These are phyloP conservation scores for Crenuchus spilurus DNA, from an alignment of 2,797 vertebrate genomes.

Conservation along the genomic window DNA sequence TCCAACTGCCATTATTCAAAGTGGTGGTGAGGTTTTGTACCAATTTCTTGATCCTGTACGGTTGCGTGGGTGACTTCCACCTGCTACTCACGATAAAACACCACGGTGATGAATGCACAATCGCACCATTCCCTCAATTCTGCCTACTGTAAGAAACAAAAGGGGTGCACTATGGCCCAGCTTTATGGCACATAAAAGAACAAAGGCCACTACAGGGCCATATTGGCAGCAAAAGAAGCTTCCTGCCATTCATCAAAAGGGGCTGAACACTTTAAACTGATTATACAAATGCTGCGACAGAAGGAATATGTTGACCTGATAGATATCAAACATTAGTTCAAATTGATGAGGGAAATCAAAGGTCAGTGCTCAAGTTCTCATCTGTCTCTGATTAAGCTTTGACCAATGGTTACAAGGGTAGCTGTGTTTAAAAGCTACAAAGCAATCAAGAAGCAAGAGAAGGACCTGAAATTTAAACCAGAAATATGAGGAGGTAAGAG, in stretches of 20 bases:
- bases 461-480: slow-evolving; percentile 80
- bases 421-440: slow-evolving; percentile 78
- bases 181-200: slow-evolving; percentile 55
- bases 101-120: slow-evolving; percentile 62
- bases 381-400: slow-evolving; percentile 81
- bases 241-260: slow-evolving; percentile 53
- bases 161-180: slow-evolving; percentile 52
- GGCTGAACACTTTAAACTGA: slow-evolving; percentile 58
- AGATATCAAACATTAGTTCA: slow-evolving; percentile 70
- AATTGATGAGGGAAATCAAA: slow-evolving; percentile 79
- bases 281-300: slow-evolving; percentile 60
- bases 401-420: slow-evolving; percentile 68
- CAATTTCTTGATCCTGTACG: slow-evolving; percentile 66
- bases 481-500: slow-evolving; percentile 54
- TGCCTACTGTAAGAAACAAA: slow-evolving; percentile 47
- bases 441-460: slow-evolving; percentile 74
- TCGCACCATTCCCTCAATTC: slow-evolving; percentile 48
- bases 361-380: slow-evolving; percentile 76
- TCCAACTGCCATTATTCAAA: slow-evolving; percentile 61
- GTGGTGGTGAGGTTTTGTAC: slow-evolving; percentile 48
- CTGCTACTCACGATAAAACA: slow-evolving; percentile 64
- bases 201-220: slow-evolving; percentile 44
- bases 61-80: slow-evolving; percentile 56
- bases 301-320: slow-evolving; percentile 70
- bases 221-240: slow-evolving; percentile 36